These are phyloP conservation scores for Echiichthys vipera DNA, from an alignment of 2,797 vertebrate species.

Conservation along the genomic window DNA sequence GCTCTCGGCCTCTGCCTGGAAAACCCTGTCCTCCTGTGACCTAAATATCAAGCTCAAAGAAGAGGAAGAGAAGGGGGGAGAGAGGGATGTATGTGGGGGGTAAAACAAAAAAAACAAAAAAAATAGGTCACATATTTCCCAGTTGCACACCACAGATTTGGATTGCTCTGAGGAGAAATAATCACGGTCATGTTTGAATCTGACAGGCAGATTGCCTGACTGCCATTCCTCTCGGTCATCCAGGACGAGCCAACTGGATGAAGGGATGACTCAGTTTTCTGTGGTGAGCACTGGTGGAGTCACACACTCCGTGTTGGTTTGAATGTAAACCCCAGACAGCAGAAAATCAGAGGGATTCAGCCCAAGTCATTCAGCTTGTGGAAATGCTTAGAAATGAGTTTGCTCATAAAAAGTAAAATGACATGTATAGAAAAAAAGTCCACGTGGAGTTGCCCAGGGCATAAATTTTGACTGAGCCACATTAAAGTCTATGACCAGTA, in stretches of 20 bases:
- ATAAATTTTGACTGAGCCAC: constrained; percentile 38
- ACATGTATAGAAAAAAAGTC: constrained; percentile 10
- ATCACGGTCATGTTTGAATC: constrained; percentile 61
- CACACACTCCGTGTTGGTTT: constrained; percentile 37
- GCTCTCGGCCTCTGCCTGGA: constrained; percentile 66
- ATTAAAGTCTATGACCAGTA: constrained; percentile 45
- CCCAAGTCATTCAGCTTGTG: constrained; percentile 7
- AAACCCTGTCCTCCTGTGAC: constrained; percentile 73
- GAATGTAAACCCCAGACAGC: constrained; percentile 38
- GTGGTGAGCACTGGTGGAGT: constrained; percentile 36
- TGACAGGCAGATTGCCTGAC: constrained; percentile 53
- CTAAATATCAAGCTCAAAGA: constrained; percentile 82
- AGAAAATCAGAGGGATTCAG: constrained; percentile 38
- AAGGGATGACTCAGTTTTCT: constrained; percentile 68
- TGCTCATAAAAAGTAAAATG: constrained; percentile 39
- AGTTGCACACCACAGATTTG: constrained; percentile 61
- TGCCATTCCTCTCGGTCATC: constrained; percentile 34
- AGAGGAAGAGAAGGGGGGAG: constrained; percentile 7
- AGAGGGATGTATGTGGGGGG: constrained; percentile 11
- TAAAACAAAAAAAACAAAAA: constrained; percentile 54
- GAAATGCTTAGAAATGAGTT: constrained; percentile 22
- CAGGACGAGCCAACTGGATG: constrained; percentile 51
- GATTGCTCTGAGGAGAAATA: constrained; percentile 65
- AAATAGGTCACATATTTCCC: constrained; percentile 79
- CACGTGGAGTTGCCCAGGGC: constrained; percentile 19